phyloP scores from a whole-genome alignment of 2,113 vertebrate genomes.

The Fregetta grallaria region DNA sequence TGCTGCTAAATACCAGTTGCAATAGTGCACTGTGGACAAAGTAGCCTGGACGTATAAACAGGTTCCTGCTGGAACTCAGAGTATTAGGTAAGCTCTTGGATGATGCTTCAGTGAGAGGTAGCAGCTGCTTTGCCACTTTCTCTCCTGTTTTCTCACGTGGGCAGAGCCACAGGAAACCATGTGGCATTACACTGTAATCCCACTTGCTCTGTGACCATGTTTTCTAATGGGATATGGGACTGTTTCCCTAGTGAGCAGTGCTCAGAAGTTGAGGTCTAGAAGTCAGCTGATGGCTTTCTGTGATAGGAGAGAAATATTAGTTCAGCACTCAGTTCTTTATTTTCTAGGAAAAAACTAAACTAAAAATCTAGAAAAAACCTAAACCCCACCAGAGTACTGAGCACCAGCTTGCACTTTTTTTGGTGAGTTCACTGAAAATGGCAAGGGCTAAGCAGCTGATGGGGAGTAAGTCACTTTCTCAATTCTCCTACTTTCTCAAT shows the following conservation, averaged over 20 bases:
- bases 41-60: not conserved
- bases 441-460: not conserved
- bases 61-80: not conserved
- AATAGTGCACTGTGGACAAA: not conserved
- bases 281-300: not conserved
- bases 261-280: not conserved
- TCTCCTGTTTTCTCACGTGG: not conserved
- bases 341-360: not conserved
- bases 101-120: not conserved
- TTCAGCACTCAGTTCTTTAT: not conserved
- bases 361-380: not conserved
- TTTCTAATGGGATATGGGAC: not conserved
- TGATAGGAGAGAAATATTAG: not conserved
- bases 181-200: not conserved
- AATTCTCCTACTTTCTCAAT: not conserved
- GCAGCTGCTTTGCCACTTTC: not conserved
- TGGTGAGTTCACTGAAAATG: not conserved
- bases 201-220: not conserved
- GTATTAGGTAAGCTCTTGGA: not conserved
- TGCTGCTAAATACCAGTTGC: not conserved
- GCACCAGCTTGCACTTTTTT: not conserved
- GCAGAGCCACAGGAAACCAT: not conserved
- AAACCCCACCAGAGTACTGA: not conserved
- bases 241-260: not conserved
- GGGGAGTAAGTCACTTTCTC: not conserved